Conservation (phyloP, 92 coral and sea anemone species). For the Nematostella vectensis region DNA sequence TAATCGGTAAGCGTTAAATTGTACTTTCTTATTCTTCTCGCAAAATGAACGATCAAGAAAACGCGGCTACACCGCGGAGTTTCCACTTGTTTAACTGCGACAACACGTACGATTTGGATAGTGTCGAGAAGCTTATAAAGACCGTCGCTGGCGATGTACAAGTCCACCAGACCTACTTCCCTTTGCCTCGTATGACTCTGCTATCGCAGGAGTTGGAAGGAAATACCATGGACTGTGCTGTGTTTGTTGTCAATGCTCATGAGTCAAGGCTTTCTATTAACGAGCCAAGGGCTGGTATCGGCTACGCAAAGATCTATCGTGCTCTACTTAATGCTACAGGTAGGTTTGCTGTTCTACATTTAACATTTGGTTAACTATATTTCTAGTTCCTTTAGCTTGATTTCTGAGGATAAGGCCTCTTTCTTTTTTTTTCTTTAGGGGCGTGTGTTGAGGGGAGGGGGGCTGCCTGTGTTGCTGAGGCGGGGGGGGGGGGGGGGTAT, state of each 20-base stretch:
- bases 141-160: slow-evolving; percentile 19
- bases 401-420: too few species aligned
- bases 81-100: slow-evolving; percentile 74
- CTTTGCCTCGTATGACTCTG: slow-evolving; percentile 39
- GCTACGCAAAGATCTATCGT: slow-evolving; percentile 40
- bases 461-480: too few species aligned
- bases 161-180: slow-evolving; percentile 12
- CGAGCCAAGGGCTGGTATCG: slow-evolving; percentile 35
- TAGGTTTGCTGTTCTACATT: too few species aligned
- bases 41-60: too few species aligned
- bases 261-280: slow-evolving; percentile 55
- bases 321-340: slow-evolving; percentile 33
- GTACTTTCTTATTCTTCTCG: too few species aligned
- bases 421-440: too few species aligned
- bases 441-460: too few species aligned
- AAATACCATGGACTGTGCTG: slow-evolving; percentile 24
- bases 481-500: too few species aligned
- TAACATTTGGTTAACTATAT: too few species aligned
- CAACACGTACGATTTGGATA: slow-evolving; percentile 35
- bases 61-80: too few species aligned
- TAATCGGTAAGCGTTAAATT: too few species aligned
- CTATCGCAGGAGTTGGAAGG: slow-evolving; percentile 14
- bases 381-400: too few species aligned
- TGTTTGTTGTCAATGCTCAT: slow-evolving; percentile 55
- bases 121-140: slow-evolving; percentile 23